A percentile compares a stretch with the other conserved stretches of the same genome.
Evolutionary conservation across 2,797 vertebrate genomes (phyloP).

Genomic region (Luscinia megarhynchos): DNA sequence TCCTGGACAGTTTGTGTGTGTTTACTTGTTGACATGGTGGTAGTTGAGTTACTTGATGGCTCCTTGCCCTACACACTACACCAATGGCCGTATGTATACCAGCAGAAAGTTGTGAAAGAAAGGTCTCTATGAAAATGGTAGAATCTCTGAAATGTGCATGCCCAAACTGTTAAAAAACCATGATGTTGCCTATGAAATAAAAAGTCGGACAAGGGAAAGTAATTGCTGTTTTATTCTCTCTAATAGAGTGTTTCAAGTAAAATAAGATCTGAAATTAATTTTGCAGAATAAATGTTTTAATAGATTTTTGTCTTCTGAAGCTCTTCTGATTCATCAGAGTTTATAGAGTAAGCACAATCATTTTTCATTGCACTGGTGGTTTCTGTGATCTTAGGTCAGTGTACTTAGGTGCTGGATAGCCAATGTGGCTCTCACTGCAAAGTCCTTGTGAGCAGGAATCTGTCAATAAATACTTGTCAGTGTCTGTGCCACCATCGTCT

Average conservation of each 20-base stretch:
- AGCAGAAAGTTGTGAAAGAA: background rate
- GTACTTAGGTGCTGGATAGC: background rate
- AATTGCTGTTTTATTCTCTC: background rate
- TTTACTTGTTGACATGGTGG: background rate
- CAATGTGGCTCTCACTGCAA: background rate
- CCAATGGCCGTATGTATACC: background rate
- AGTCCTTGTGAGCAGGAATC: background rate
- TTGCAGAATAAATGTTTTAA: background rate
- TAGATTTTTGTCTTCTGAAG: background rate
- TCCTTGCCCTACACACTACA: background rate
- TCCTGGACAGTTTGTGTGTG: background rate
- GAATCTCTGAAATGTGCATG: background rate
- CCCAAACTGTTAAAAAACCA: background rate
- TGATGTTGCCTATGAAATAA: background rate
- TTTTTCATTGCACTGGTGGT: background rate
- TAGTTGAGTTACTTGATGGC: background rate
- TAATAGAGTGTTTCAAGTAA: background rate
- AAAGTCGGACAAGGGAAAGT: background rate
- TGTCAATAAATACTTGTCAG: background rate
- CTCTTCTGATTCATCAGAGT: background rate
- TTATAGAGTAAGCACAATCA: background rate
- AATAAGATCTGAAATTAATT: background rate
- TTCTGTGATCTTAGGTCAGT: background rate
- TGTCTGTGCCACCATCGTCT: background rate
- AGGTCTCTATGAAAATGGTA: background rate